Conservation (phyloP, 2,113 vertebrate genomes). For the Bubalus kerabau region DNA sequence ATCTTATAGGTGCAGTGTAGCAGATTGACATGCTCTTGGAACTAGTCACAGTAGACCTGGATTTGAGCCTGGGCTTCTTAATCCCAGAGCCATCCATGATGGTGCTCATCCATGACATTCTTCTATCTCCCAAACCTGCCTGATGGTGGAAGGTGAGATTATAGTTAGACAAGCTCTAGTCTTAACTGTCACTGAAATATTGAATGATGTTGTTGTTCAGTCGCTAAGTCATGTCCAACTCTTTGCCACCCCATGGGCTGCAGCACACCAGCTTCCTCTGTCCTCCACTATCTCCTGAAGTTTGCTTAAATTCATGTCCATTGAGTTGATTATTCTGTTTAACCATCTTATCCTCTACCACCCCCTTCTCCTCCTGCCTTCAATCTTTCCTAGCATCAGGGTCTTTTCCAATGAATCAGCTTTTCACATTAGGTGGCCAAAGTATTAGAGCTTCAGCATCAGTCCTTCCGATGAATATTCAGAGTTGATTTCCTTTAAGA, state of each 20-base stretch:
- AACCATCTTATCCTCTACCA: not conserved
- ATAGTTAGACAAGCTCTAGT: not conserved
- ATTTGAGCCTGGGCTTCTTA: not conserved
- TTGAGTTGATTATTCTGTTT: not conserved
- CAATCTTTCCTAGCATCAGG: not conserved
- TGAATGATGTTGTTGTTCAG: not conserved
- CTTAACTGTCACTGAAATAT: not conserved
- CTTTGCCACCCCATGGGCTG: not conserved
- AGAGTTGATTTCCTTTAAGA: not conserved
- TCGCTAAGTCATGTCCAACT: not conserved
- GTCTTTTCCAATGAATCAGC: not conserved
- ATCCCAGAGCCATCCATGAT: not conserved
- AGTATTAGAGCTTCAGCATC: not conserved
- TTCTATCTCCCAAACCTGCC: not conserved
- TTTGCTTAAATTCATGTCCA: not conserved
- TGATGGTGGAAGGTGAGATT: not conserved
- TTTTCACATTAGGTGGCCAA: not conserved
- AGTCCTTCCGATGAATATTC: not conserved
- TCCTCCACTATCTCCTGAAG: not conserved
- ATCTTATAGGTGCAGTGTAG: not conserved
- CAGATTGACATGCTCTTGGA: not conserved
- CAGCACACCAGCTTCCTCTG: not conserved
- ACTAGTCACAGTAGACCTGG: not conserved
- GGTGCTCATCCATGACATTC: not conserved
- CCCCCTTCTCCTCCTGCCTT: not conserved